Evolutionary conservation across 2,113 vertebrate species (phyloP), one percentile per base, ranked within the genome.

Genomic region (Elanoides forficatus): DNA sequence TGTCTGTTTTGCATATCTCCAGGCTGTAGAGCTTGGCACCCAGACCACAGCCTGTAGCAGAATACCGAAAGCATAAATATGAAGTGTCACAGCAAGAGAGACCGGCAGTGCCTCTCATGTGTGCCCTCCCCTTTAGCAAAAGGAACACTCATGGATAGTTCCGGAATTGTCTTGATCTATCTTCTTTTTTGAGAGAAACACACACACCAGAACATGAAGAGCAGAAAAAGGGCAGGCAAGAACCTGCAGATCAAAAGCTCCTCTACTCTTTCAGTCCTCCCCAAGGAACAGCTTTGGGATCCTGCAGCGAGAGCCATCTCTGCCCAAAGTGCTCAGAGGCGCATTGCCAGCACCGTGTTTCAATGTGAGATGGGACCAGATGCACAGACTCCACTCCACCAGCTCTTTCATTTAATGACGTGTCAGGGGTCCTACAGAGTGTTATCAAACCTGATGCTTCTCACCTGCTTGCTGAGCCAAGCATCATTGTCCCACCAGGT

Each of bases 291-390:
- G 15, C 76, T 76, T 16, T 63, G 38, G 63, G 70, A 55, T 59
- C 48, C 56, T 53, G n/a, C 56, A 76, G 75, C 1, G 1, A 58
- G 55, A 73, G 40, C 38, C 45, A 5, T 47, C 1, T 0, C 27
- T 74, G 68, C 70, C 43, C 48, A 8, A 19, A 30, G 38, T n/a
- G 14, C 47, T 65, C 56, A 58, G 42, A 65, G 42, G 29, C 1
- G 0, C 78, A 16, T 34, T 1, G 0, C 30, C 68, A 66, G 38
- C 58, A 45, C 43, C 1, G 0, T 7, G 25, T 11, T 62, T 50
- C 1, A 0, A 10, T 53, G 58, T 0, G 1, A 23, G 43, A 25
- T 29, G 40, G 38, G 63, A 29, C 38, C 53, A 55, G 45, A 27
- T 7, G 21, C 29, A 50, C 0, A 1, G 10, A 15, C 11, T 53